These are phyloP conservation scores for Panurus biarmicus DNA, from an alignment of 2,113 vertebrate genomes.

Conservation along the genomic window DNA sequence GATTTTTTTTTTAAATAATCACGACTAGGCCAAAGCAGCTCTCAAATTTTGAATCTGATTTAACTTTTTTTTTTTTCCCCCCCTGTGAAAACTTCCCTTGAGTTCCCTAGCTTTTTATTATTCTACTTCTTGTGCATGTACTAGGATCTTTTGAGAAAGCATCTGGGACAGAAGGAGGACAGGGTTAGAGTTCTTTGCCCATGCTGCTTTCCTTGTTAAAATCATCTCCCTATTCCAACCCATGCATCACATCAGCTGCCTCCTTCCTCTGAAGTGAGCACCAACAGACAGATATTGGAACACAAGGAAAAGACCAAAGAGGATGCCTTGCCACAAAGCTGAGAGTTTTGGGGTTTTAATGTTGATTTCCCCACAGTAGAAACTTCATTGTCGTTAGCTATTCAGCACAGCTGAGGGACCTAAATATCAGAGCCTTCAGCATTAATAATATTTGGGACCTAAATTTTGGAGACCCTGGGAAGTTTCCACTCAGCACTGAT, in stretches of 20 bases:
- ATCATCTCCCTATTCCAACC: not conserved
- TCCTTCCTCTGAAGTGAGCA: not conserved
- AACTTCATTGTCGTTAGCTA: not conserved
- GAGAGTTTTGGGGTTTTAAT: not conserved
- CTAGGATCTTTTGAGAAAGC: not conserved
- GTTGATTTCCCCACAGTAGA: not conserved
- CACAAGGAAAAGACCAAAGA: not conserved
- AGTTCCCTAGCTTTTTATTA: not conserved
- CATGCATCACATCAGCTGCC: not conserved
- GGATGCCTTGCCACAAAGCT: not conserved
- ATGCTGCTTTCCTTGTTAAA: constrained; percentile 14
- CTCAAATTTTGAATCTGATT: not conserved
- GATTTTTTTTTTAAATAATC: not conserved
- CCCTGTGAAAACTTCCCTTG: not conserved
- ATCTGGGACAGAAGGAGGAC: not conserved
- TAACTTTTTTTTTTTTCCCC: not conserved
- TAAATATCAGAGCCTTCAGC: not conserved
- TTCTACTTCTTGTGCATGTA: not conserved
- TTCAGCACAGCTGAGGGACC: not conserved
- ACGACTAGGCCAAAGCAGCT: not conserved
- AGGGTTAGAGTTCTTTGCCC: not conserved
- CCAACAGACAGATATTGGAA: not conserved
- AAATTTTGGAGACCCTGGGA: not conserved
- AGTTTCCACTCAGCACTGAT: not conserved
- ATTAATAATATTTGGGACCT: not conserved